phyloP scores from a whole-genome alignment of 1,140 invertebrate species.

The Caenorhabditis briggsae region DNA sequence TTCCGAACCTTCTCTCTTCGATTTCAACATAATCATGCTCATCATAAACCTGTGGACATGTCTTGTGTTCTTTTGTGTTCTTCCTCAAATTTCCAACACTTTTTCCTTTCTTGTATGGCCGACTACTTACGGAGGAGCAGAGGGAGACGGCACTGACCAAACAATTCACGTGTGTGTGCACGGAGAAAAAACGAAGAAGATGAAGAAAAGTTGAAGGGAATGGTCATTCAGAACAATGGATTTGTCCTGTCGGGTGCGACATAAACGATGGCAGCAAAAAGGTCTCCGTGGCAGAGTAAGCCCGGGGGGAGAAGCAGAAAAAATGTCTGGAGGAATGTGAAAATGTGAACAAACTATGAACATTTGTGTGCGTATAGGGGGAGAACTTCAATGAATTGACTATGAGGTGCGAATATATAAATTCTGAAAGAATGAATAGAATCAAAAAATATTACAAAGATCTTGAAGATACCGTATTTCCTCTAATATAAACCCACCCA shows the following conservation, averaged over 20 bases:
- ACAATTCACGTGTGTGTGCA: constrained; percentile 53
- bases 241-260: constrained; percentile 43
- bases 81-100: constrained; percentile 22
- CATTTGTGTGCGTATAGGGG: neutral
- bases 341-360: constrained; percentile 25
- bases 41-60: neutral
- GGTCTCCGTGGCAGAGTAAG: neutral
- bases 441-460: constrained; percentile 23
- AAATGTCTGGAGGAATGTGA: constrained; percentile 2
- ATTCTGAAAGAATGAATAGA: neutral
- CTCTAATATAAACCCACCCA: too few relatives aligned
- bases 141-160: constrained; percentile 32
- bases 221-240: constrained; percentile 49
- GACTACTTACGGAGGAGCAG: constrained; percentile 17
- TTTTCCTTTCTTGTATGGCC: constrained; percentile 36
- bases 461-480: neutral
- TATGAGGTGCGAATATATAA: neutral
- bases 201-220: neutral
- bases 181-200: constrained; percentile 1
- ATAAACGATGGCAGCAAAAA: constrained; percentile 47
- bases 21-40: constrained; percentile 36
- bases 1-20: neutral
- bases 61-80: constrained; percentile 28
- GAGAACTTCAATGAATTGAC: neutral
- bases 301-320: neutral